Conservation (phyloP, 2,113 vertebrate genomes). For the Odocoileus hemionus region DNA sequence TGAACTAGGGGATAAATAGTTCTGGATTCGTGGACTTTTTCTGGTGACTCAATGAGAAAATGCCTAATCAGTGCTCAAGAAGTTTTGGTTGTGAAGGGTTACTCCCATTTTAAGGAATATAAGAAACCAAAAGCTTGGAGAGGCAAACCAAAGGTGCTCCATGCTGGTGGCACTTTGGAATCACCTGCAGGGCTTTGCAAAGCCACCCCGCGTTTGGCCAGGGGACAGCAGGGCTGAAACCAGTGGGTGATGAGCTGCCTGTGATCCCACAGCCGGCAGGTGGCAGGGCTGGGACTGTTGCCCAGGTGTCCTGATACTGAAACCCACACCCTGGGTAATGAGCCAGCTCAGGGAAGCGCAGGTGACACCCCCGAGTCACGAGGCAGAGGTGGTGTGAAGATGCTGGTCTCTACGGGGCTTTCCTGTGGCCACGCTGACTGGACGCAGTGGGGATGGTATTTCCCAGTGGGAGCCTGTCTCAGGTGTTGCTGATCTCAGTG, state of each 20-base stretch:
- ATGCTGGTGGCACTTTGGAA: fast-evolving
- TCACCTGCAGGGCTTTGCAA: background rate
- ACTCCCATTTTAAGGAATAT: background rate
- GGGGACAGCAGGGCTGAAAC: fast-evolving
- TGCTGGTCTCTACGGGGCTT: background rate
- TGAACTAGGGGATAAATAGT: background rate
- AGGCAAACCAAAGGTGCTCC: background rate
- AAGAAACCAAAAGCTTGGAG: background rate
- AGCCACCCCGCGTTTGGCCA: fast-evolving
- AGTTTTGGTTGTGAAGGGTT: background rate
- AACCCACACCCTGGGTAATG: background rate
- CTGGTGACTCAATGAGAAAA: background rate
- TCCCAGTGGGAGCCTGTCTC: background rate
- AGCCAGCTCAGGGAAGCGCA: background rate
- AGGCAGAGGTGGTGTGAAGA: background rate
- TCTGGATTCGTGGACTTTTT: background rate
- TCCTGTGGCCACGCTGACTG: background rate
- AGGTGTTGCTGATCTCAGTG: background rate
- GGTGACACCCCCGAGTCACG: background rate
- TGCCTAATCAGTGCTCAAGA: background rate
- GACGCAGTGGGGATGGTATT: fast-evolving
- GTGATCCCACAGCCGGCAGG: background rate
- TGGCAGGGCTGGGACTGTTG: background rate
- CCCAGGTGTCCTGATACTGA: background rate
- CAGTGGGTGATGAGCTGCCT: background rate